Evolutionary conservation across 2,113 vertebrate genomes (phyloP).

Genomic region (Mesocricetus auratus): DNA sequence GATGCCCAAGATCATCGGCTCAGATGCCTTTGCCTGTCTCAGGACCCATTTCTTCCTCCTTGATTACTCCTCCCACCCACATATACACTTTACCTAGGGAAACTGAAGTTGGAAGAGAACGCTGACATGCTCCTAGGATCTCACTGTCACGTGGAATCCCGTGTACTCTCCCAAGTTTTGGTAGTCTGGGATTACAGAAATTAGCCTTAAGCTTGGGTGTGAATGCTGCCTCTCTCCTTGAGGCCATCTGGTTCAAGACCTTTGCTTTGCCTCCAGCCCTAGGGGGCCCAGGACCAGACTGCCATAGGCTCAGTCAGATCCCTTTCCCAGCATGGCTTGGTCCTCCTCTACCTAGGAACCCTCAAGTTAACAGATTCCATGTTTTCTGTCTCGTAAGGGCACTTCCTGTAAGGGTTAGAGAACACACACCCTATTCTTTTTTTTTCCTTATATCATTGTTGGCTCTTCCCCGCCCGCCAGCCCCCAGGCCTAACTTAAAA

Average conservation of each 20-base stretch:
- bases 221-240: background rate
- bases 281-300: background rate
- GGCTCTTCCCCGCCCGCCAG: background rate
- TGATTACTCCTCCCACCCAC: background rate
- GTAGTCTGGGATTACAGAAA: background rate
- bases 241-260: background rate
- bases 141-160: background rate
- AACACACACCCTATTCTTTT: background rate
- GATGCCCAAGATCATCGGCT: background rate
- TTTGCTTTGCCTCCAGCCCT: background rate
- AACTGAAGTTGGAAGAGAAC: background rate
- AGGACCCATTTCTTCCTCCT: background rate
- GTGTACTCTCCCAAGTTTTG: background rate
- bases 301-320: background rate
- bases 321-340: background rate
- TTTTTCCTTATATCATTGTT: background rate
- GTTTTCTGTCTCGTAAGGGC: slow-evolving; percentile 6
- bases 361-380: background rate
- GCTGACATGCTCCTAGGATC: background rate
- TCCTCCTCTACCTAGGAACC: background rate
- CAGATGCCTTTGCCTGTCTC: background rate
- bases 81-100: background rate
- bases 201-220: background rate
- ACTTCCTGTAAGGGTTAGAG: background rate
- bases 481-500: background rate